Evolutionary conservation across 2,797 vertebrate genomes (phyloP), one percentile per base, ranked within the genome.

Genomic region (Siniperca undulata): DNA sequence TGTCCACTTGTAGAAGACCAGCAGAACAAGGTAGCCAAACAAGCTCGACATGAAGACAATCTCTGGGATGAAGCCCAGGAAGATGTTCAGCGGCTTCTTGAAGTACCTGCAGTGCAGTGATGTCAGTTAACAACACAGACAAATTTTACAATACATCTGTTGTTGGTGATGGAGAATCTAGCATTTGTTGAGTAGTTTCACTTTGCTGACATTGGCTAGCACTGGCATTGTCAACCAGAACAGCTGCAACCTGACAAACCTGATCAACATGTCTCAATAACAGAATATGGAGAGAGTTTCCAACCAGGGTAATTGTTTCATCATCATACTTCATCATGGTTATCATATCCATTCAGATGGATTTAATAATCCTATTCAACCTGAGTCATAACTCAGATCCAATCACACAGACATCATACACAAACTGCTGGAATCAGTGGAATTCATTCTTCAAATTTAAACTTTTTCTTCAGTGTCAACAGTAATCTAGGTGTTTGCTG

Each of bases 41-140:
- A 99, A 92, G 8, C 96, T 96, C 0, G 94, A 82, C 97, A 99
- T 98, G 94, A 99, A 99, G 92, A 99, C 97, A 0, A 99, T 96
- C 93, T 99, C 98, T 22, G 99, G 99, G 83, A 99, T 98, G 92
- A 99, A 99, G 59, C 97, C 97, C 82, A 99, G 94, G 92, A 98
- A 99, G 90, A 99, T 98, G 94, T 99, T 99, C 87, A 99, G 92
- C 0, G 98, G 97, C 90, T 99, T 99, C 95, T 97, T 99, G 92
- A 99, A 99, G 92, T 99, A 99, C 86, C 98, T 99, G 88, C 22
- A 61, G 55, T 2, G 52, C 6, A 67, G 85, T 8, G 36, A 74
- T 42, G n/a, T 58, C 5, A 67, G 34, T 77, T 19, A 62, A 36
- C 13, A 44, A 38, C 44, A 72, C 34, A 67, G 3, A 24, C 56